These are phyloP conservation scores for Argyresthia albistria DNA, from an alignment of 2,888 invertebrate species.

Conservation along the genomic window DNA sequence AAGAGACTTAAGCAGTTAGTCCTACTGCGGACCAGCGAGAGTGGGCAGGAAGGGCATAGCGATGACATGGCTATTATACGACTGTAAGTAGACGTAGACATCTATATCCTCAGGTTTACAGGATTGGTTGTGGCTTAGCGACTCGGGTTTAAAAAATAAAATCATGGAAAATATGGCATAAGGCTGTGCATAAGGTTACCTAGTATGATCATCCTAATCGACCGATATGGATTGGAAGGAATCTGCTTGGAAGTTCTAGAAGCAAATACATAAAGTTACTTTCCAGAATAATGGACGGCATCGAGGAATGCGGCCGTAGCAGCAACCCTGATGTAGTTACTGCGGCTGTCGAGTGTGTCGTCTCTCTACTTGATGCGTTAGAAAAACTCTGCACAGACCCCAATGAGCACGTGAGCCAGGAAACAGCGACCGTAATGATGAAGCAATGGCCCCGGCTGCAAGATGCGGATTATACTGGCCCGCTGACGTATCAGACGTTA, in stretches of 20 bases:
- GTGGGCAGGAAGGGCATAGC: constrained; percentile 59
- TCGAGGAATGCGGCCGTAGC: constrained; percentile 92
- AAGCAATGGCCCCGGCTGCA: constrained; percentile 77
- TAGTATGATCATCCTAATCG: too few species aligned
- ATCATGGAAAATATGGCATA: too few species aligned
- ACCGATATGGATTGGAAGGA: too few species aligned
- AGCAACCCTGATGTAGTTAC: constrained; percentile 83
- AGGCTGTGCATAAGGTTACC: too few species aligned
- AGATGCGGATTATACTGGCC: constrained; percentile 87
- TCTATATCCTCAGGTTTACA: too few species aligned
- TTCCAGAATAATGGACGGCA: constrained; percentile 87
- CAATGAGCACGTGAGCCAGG: constrained; percentile 35
- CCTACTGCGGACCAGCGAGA: constrained; percentile 74
- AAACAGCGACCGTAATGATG: constrained; percentile 67
- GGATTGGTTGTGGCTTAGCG: too few species aligned
- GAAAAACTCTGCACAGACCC: constrained; percentile 87
- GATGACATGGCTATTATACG: constrained; percentile 88
- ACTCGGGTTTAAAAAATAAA: too few species aligned
- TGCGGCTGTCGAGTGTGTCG: constrained; percentile 87
- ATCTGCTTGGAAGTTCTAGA: too few species aligned
- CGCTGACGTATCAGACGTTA: constrained; percentile 88
- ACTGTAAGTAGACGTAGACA: constrained; percentile 77
- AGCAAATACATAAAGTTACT: not conserved
- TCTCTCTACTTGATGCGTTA: constrained; percentile 85
- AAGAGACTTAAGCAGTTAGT: constrained; percentile 83